A percentile compares a stretch with the other conserved stretches of the same genome.
phyloP scores from a whole-genome alignment of 2,113 vertebrate genomes.

The Hippocampus guttulatus region DNA sequence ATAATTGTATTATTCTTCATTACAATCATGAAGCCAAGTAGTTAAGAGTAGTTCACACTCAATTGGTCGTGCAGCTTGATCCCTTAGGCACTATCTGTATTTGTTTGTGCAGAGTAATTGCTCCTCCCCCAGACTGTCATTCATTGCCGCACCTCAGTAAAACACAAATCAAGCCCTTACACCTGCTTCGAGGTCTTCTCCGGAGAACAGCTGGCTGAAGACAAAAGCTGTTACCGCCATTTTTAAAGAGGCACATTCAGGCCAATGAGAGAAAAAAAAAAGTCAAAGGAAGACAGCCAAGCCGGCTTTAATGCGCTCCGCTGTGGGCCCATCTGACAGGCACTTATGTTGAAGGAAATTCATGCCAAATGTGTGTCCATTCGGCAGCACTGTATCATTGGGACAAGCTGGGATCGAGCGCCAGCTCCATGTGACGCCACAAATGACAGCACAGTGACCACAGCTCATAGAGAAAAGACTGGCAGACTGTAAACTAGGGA shows the following conservation, averaged over 20 bases:
- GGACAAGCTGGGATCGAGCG: neutral
- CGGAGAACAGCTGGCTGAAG: neutral
- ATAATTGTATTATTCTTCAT: neutral
- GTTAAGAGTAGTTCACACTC: neutral
- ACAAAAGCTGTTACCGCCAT: neutral
- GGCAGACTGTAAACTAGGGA: neutral
- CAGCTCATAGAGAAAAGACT: neutral
- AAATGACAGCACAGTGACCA: neutral
- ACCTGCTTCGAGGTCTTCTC: neutral
- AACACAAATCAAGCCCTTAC: neutral
- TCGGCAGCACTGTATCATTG: neutral
- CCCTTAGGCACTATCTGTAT: conserved; percentile 3
- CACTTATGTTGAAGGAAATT: conserved; percentile 3
- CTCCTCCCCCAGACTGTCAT: neutral
- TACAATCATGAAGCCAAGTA: neutral
- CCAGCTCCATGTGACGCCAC: neutral
- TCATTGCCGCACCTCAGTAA: neutral
- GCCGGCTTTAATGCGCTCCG: neutral
- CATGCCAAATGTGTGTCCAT: neutral
- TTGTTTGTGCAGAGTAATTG: conserved; percentile 5
- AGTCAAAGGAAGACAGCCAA: neutral
- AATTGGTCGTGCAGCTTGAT: neutral
- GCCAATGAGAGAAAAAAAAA: neutral
- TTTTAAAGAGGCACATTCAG: neutral
- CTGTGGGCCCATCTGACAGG: conserved; percentile 4